phyloP scores from a whole-genome alignment of 2,113 vertebrate species.

The Lates calcarifer region DNA sequence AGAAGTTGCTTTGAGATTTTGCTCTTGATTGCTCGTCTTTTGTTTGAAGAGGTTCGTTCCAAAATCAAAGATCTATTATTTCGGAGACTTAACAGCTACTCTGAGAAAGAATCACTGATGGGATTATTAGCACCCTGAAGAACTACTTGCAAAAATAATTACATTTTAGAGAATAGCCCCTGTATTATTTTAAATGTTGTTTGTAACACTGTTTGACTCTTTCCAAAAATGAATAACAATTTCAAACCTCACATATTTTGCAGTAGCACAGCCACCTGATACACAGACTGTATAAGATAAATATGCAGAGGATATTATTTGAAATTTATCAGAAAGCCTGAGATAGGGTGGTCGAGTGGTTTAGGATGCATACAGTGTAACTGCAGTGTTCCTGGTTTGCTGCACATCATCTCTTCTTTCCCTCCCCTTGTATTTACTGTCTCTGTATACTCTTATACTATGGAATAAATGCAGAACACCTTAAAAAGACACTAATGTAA shows the following conservation, averaged over 20 bases:
- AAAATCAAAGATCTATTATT: constrained; percentile 42
- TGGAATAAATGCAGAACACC: background rate
- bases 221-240: background rate
- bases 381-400: background rate
- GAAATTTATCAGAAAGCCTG: background rate
- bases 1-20: constrained; percentile 46
- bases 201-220: background rate
- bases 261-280: background rate
- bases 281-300: background rate
- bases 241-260: background rate
- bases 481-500: background rate
- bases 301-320: background rate
- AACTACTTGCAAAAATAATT: background rate
- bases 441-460: background rate
- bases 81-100: constrained; percentile 6
- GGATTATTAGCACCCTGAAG: background rate
- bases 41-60: constrained; percentile 34
- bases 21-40: constrained; percentile 40
- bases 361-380: background rate
- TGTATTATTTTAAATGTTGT: background rate
- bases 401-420: background rate
- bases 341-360: background rate
- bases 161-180: constrained; percentile 1
- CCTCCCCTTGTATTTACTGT: background rate
- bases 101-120: background rate